Evolutionary conservation across 2,797 vertebrate species (phyloP).

Genomic region (Acrossocheilus fasciatus): DNA sequence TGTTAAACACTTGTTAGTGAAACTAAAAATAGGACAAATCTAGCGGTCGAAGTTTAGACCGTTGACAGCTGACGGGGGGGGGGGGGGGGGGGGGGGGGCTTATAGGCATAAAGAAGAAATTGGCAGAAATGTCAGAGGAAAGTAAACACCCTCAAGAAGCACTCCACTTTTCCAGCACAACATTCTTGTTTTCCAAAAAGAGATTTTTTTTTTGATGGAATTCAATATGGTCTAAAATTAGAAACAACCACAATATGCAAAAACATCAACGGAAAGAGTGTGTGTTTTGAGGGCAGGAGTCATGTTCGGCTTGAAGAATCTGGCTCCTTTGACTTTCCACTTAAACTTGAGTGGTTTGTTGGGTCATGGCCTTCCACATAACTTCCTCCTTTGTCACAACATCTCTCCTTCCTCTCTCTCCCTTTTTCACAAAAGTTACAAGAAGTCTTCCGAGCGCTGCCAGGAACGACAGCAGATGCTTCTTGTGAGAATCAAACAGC

Average conservation of each 20-base stretch:
- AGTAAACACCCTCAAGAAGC: not conserved
- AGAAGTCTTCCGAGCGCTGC: conserved; percentile 64
- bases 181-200: conserved; percentile 17
- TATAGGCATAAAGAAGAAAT: not conserved
- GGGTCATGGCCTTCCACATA: conserved; percentile 68
- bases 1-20: conserved; percentile 13
- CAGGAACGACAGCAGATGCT: conserved; percentile 53
- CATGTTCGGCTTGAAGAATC: conserved; percentile 33
- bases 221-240: conserved; percentile 27
- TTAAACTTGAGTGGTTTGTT: conserved; percentile 66
- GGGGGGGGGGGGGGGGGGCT: not conserved
- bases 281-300: conserved; percentile 11
- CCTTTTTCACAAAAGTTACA: conserved; percentile 51
- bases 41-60: not conserved
- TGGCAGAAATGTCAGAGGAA: not conserved
- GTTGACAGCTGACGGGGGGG: conserved; percentile 21
- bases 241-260: conserved; percentile 30
- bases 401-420: conserved; percentile 28
- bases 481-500: conserved; percentile 64
- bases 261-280: conserved; percentile 26
- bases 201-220: not conserved
- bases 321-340: conserved; percentile 63
- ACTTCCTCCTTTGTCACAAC: conserved; percentile 70
- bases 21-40: conserved; percentile 35
- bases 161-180: conserved; percentile 5